A percentile compares a stretch with the other conserved stretches of the same genome.
These are phyloP conservation scores for Monopterus albus DNA, from an alignment of 2,113 vertebrate genomes.

Conservation along the genomic window DNA sequence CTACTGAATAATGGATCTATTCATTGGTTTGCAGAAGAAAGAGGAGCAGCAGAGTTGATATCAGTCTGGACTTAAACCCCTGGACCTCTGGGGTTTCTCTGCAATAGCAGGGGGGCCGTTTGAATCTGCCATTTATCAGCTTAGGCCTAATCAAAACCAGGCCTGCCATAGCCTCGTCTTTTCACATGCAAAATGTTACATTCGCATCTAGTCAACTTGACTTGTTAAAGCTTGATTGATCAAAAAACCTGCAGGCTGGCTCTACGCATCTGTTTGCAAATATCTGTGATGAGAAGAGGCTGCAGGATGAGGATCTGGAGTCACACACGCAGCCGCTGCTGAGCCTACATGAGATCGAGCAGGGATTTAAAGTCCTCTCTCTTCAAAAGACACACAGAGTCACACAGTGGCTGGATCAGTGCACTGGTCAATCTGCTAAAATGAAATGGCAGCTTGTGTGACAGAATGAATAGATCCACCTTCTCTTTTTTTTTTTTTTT, in stretches of 20 bases:
- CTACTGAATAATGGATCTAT: conserved; percentile 83
- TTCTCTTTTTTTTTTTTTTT: not conserved
- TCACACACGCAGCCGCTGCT: conserved; percentile 9
- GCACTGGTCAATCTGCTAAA: conserved; percentile 51
- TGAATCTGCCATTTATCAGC: conserved; percentile 85
- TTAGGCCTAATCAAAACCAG: conserved; percentile 83
- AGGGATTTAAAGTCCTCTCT: conserved; percentile 49
- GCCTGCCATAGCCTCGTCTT: conserved; percentile 68
- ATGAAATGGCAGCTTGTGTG: conserved; percentile 45
- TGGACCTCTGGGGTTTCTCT: conserved; percentile 77
- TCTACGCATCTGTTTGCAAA: conserved; percentile 87
- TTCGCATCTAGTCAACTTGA: conserved; percentile 85
- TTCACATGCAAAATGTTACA: conserved; percentile 84
- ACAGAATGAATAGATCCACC: conserved; percentile 45
- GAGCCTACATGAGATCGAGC: conserved; percentile 13
- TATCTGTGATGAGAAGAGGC: conserved; percentile 50
- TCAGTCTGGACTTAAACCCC: conserved; percentile 81
- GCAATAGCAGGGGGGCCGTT: conserved; percentile 74
- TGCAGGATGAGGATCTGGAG: conserved; percentile 32
- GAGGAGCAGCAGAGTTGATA: conserved; percentile 78
- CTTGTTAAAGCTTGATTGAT: conserved; percentile 87
- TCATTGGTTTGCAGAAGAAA: conserved; percentile 80
- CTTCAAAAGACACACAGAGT: conserved; percentile 38
- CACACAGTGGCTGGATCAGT: conserved; percentile 46
- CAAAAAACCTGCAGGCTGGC: conserved; percentile 69